Base-by-base conservation (phyloP, 2,797 vertebrate species). In the Alosa sapidissima region DNA sequence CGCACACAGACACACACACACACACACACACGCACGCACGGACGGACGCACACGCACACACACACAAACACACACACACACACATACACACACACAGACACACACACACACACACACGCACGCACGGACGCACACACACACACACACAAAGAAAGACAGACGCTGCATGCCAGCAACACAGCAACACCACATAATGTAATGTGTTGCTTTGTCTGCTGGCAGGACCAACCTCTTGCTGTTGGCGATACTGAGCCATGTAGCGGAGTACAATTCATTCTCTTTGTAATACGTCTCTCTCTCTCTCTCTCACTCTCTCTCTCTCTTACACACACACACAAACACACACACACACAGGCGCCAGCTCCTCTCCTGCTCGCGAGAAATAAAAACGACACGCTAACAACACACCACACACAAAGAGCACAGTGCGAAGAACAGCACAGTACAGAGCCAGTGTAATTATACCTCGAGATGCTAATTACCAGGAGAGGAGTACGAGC, bases 11-110 rank as follows among this genome's bases (percentile, higher is more conserved):
- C 55, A 60, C 19, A n/a, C 55, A n/a, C 2, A 41, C 41, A 47
- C 11, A 62, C 9, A 81, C 28, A 84, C 49, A 81, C 14, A 84
- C 14, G 81, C 14, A 75, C n/a, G 19, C 8, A 84, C 21, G 54
- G 16, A 65, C 11, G 13, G n/a, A n/a, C n/a, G n/a, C n/a, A n/a
- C 10, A 36, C n/a, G n/a, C 28, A 72, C 28, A 45, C 0, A 45
- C 13, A n/a, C n/a, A n/a, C n/a, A n/a, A n/a, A n/a, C n/a, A n/a
- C n/a, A 41, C 16, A 54, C 2, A 54, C 52, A 54, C 16, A 16
- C 54, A 19, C 19, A 21, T 60, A 24, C n/a, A 10, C 60, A 62
- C 60, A 28, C n/a, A 28, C n/a, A 7, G n/a, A 62, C n/a, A 4
- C 65, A 41, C 11, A 19, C 6, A 47, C 11, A 62, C 9, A 81